Evolutionary conservation across 2,888 invertebrate species (phyloP), one percentile per base, ranked within the genome.

Genomic region (Balanococcus diminutus): DNA sequence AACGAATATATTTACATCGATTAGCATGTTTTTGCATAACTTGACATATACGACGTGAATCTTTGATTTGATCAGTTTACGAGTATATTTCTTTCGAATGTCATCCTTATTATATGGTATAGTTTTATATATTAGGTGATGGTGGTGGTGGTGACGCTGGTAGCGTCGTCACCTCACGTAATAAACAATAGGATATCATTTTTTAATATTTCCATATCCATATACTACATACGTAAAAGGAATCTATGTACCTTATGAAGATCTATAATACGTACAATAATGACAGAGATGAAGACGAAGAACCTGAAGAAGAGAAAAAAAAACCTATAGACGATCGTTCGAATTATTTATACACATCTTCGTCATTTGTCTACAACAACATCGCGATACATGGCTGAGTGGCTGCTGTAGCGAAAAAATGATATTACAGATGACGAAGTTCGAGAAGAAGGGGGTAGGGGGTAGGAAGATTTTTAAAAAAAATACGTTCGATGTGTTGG

Each of bases 21-120:
- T 75, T 75, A 75, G 32, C 75, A 75, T 75, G 75, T 75, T 75
- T 75, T 75, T 75, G 75, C 75, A 75, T 75, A 75, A 75, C 75
- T 75, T 75, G 75, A 75, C 75, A 75, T 75, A 32, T 42, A 75
- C 75, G 75, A 75, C 75, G 75, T 75, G 75, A 75, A 75, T 75
- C 75, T 75, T 67, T 75, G 75, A 75, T 75, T 75, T 11, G 75
- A 75, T 75, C 32, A 75, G 75, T 75, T 75, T 32, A 51, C 51
- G n/a, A 51, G 51, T 51, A 19, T 51, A 32, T 32, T 75, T 75
- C 19, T 32, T 31, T 75, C 75, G 75, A 75, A 75, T 75, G 36
- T 75, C 75, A 75, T 75, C 36, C 42, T 42, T 42, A 14, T 16
- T 14, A 42, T 42, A n/a, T n/a, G n/a, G n/a, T n/a, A n/a, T n/a